phyloP scores from a whole-genome alignment of 2,888 invertebrate species.

The Therioaphis trifolii region DNA sequence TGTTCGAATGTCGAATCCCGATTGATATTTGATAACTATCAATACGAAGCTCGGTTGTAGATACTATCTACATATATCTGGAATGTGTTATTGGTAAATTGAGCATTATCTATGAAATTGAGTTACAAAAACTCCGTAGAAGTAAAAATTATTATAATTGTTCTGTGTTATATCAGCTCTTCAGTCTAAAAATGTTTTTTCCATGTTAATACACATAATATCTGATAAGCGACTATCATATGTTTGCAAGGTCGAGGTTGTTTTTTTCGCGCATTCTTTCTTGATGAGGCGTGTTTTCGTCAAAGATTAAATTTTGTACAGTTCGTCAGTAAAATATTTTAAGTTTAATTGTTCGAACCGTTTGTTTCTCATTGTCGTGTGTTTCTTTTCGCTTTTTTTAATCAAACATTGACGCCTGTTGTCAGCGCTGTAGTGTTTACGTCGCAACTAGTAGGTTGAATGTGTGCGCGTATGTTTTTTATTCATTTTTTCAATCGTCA shows the following conservation, averaged over 20 bases:
- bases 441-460: conserved; percentile 19
- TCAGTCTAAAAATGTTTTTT: too few species aligned
- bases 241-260: conserved; percentile 61
- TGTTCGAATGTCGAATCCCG: too few species aligned
- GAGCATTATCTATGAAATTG: too few species aligned
- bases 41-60: too few species aligned
- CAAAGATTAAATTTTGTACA: conserved; percentile 53
- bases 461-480: conserved; percentile 19
- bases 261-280: conserved; percentile 58
- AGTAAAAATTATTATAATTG: too few species aligned
- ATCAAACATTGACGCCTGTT: conserved; percentile 22
- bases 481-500: not conserved
- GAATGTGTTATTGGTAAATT: too few species aligned
- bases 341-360: conserved; percentile 4
- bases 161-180: too few species aligned
- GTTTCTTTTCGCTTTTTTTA: conserved; percentile 4
- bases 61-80: too few species aligned
- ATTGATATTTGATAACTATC: too few species aligned
- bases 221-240: conserved; percentile 48
- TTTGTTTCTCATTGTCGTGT: conserved; percentile 23
- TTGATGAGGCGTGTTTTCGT: conserved; percentile 61
- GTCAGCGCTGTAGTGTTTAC: conserved; percentile 37
- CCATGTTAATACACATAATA: not conserved
- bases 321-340: conserved; percentile 21
- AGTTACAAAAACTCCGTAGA: too few species aligned